Conservation (phyloP, 2,797 vertebrate genomes). For the Anas georgica region DNA sequence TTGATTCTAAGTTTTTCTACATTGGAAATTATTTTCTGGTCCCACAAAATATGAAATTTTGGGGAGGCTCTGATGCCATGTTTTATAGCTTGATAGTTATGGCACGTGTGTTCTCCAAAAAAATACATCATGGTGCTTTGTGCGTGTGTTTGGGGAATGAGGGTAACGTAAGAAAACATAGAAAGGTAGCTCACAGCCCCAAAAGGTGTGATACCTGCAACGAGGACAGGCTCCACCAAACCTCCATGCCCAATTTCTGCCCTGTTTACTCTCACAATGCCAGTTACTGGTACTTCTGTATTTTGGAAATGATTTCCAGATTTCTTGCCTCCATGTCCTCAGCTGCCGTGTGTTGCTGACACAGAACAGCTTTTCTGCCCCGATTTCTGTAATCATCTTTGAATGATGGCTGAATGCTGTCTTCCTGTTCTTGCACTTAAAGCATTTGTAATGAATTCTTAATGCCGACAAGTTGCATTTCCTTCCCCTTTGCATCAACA, state of each 20-base stretch:
- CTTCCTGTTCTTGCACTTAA: neutral
- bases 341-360: neutral
- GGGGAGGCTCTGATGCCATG: neutral
- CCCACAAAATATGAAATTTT: neutral
- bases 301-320: neutral
- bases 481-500: neutral
- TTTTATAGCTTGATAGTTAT: neutral
- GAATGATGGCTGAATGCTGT: rapidly evolving
- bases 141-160: rapidly evolving
- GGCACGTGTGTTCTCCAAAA: rapidly evolving
- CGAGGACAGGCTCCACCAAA: neutral
- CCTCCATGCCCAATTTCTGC: neutral
- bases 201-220: rapidly evolving
- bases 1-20: neutral
- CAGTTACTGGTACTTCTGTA: neutral
- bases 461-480: rapidly evolving
- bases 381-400: neutral
- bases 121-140: neutral
- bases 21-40: neutral
- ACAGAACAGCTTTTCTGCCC: neutral
- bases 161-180: neutral
- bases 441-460: neutral
- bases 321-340: neutral
- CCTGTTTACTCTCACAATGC: neutral
- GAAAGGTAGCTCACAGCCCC: neutral